Evolutionary conservation across 2,797 vertebrate genomes (phyloP), one percentile per base, ranked within the genome.

Genomic region (Siniperca scherzeri): DNA sequence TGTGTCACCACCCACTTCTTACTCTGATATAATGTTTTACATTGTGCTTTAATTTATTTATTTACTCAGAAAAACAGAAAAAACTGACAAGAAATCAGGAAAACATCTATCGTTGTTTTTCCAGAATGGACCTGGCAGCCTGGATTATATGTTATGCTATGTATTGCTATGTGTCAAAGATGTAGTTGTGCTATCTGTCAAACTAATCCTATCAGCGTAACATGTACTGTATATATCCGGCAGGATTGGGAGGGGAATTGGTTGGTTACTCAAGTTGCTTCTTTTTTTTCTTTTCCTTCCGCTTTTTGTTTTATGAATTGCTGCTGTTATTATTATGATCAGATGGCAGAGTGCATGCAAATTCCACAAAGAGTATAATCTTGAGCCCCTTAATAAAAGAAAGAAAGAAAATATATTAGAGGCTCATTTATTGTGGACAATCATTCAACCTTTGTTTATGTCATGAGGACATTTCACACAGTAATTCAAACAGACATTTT

Each of bases 381-480:
- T 52, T 16, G 25, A 66, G 64, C 64, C 17, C n/a, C 17, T 27
- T 19, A 30, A 66, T 17, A 7, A 44, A 48, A 48, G 22, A 48
- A 48, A 48, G 25, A 46, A 30, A 55, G 40, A 16, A 38, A 56
- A 40, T 38, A 14, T 14, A 36, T 59, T 36, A 17, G 57, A 64
- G 65, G 6, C 0, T 74, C 16, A 59, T 70, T 59, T 52, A 52
- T 27, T 69, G 57, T 59, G 48, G n/a, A 21, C 19, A 69, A 33
- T 74, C 57, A n/a, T 64, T 71, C 55, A 61, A 14, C 40, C 33
- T 71, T 30, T 33, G 16, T 56, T 52, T 27, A 56, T 67, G 22
- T 53, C 70, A 60, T 19, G 74, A 33, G 36, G 38, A 62, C 33
- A 75, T 73, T 50, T 75, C n/a, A 55, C 30, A 55, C 33, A 0